Evolutionary conservation across 2,888 invertebrate genomes (phyloP).

Genomic region (Polymixis lichenea): DNA sequence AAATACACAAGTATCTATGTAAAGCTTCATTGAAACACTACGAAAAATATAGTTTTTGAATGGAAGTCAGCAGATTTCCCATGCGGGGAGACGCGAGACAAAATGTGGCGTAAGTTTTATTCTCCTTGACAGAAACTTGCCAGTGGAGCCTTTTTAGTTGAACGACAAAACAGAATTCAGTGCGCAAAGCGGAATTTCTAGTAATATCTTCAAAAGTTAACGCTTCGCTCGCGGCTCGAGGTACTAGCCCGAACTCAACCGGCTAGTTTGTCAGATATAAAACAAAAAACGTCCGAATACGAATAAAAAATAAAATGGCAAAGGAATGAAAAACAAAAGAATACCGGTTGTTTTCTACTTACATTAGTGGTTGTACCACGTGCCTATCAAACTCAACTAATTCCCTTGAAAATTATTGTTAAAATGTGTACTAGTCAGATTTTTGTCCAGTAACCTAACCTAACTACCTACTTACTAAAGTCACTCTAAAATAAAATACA

Average conservation of each 20-base stretch:
- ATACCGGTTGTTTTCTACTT: neutral
- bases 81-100: constrained; percentile 65
- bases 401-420: neutral
- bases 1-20: constrained; percentile 34
- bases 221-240: constrained; percentile 49
- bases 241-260: constrained; percentile 35
- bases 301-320: neutral
- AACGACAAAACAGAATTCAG: constrained; percentile 67
- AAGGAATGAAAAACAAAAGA: constrained; percentile 14
- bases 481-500: neutral
- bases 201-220: constrained; percentile 66
- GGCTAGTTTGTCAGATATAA: constrained; percentile 36
- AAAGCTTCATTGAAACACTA: constrained; percentile 60
- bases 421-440: neutral
- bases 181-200: constrained; percentile 60
- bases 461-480: neutral
- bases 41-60: constrained; percentile 64
- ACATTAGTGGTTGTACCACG: no score
- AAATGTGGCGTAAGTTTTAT: constrained; percentile 69
- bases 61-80: constrained; percentile 68
- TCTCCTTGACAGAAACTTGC: constrained; percentile 68
- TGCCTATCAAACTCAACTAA: neutral
- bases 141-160: constrained; percentile 67
- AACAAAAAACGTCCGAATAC: constrained; percentile 4
- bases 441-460: neutral